phyloP scores from a whole-genome alignment of 2,797 vertebrate species.

The Myiothlypis coronata region DNA sequence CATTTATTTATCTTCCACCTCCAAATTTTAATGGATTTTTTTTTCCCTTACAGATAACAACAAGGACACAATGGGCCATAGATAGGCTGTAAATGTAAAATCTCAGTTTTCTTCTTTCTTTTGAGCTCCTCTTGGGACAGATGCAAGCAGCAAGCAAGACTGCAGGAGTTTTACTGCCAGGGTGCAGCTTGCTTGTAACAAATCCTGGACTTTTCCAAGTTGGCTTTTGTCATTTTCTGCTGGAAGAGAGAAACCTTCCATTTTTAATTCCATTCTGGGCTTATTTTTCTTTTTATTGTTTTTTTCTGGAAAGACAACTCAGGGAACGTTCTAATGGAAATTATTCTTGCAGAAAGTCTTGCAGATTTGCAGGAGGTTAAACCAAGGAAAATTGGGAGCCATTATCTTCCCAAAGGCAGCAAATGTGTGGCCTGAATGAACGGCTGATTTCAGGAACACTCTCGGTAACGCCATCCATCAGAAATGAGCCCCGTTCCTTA shows the following conservation, averaged over 20 bases:
- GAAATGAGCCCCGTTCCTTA: constrained; percentile 69
- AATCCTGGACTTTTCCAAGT: constrained; percentile 7
- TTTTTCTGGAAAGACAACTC: constrained; percentile 33
- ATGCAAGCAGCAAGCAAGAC: neutral
- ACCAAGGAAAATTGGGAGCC: constrained; percentile 60
- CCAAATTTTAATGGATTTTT: neutral
- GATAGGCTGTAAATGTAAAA: neutral
- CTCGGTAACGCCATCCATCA: constrained; percentile 47
- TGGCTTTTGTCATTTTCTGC: neutral
- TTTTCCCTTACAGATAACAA: neutral
- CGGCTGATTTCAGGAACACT: constrained; percentile 57
- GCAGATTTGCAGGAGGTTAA: constrained; percentile 52
- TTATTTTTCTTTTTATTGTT: neutral
- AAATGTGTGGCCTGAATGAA: constrained; percentile 50
- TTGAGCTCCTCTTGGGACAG: neutral
- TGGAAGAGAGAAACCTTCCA: neutral
- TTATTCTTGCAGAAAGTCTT: neutral
- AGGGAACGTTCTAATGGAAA: constrained; percentile 31
- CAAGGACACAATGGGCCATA: neutral
- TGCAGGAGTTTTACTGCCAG: neutral
- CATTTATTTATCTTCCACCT: neutral
- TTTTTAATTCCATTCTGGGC: neutral
- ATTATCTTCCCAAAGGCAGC: constrained; percentile 58
- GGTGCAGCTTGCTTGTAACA: neutral
- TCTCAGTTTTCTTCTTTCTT: neutral